Percentiles rank a stretch among this genome's conserved stretches.
These are phyloP conservation scores for Myotis davidii DNA, from an alignment of 2,113 vertebrate species.

Conservation along the genomic window DNA sequence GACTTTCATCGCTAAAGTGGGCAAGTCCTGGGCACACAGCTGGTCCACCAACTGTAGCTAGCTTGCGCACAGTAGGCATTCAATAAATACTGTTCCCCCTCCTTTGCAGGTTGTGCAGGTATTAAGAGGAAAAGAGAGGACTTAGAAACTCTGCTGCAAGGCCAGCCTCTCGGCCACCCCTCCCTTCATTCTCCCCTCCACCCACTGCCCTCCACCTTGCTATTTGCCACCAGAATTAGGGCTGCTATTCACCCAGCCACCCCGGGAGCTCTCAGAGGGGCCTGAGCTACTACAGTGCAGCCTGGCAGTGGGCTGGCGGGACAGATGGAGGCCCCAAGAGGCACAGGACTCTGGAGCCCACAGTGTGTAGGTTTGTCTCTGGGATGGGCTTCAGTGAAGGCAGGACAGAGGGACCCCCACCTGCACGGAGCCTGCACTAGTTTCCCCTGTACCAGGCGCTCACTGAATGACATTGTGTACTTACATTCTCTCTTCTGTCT, in stretches of 20 bases:
- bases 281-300: background rate
- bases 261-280: background rate
- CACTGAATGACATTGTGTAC: slow-evolving; percentile 53
- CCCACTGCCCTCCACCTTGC: background rate
- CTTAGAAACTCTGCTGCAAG: background rate
- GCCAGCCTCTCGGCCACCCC: background rate
- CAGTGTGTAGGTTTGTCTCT: background rate
- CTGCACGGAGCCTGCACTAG: background rate
- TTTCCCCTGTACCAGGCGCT: background rate
- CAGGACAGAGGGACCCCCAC: rapidly evolving
- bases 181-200: background rate
- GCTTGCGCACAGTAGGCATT: background rate
- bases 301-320: background rate
- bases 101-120: background rate
- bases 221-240: background rate
- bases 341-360: background rate
- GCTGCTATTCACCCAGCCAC: background rate
- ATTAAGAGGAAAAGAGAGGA: background rate
- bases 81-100: background rate
- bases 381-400: rapidly evolving
- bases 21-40: background rate
- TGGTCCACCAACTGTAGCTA: background rate
- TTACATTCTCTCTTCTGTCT: slow-evolving; percentile 84
- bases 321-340: background rate
- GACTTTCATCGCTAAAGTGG: background rate